phyloP scores from a whole-genome alignment of 2,888 invertebrate species.

The Eilema sororculum region DNA sequence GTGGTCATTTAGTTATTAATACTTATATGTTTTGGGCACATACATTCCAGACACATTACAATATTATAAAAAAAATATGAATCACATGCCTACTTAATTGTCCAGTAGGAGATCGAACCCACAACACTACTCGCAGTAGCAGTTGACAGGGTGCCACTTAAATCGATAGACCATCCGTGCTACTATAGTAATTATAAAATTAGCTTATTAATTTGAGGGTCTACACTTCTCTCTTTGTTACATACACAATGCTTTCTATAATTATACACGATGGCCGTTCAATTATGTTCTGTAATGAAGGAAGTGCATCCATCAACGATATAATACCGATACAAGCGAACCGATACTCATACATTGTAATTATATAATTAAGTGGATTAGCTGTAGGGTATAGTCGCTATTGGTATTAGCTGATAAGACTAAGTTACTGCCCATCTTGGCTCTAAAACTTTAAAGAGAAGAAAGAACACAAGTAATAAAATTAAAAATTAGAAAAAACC shows the following conservation, averaged over 20 bases:
- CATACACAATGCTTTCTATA: background rate
- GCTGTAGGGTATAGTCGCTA: background rate
- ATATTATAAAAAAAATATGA: background rate
- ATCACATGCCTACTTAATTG: too few relatives aligned
- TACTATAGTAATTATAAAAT: background rate
- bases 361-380: background rate
- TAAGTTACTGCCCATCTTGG: too few relatives aligned
- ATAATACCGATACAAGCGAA: background rate
- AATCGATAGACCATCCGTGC: background rate
- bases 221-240: conserved; percentile 20
- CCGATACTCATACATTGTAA: background rate
- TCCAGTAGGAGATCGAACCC: background rate
- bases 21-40: too few relatives aligned
- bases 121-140: background rate
- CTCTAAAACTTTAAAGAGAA: too few relatives aligned
- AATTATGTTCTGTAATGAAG: background rate
- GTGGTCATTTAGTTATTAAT: too few relatives aligned
- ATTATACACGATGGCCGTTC: background rate
- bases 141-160: conserved; percentile 4
- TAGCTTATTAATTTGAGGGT: conserved; percentile 22
- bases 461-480: too few relatives aligned
- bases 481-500: too few relatives aligned
- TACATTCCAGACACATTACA: too few relatives aligned
- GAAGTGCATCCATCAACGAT: background rate
- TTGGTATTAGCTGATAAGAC: too few relatives aligned